Evolutionary conservation across 2,113 vertebrate species (phyloP).

Genomic region (Athene cunicularia): DNA sequence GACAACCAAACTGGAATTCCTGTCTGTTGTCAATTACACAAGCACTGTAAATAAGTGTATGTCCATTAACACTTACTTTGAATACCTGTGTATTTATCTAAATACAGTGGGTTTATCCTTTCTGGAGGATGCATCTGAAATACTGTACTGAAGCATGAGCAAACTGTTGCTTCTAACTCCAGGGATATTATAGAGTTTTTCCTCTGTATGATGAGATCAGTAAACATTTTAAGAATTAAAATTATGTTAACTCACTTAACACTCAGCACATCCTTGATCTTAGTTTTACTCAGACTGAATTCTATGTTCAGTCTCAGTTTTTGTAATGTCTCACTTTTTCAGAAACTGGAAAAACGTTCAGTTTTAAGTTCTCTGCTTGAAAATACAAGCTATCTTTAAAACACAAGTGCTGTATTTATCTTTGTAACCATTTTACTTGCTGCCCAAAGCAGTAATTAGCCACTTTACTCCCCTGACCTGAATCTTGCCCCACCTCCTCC

Average conservation of each 20-base stretch:
- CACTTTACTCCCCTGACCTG: background rate
- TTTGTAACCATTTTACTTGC: background rate
- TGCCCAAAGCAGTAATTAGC: background rate
- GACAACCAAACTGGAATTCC: background rate
- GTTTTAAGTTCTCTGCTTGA: background rate
- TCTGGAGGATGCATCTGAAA: background rate
- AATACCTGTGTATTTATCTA: background rate
- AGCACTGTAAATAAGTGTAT: background rate
- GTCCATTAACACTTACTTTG: background rate
- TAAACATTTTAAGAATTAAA: background rate
- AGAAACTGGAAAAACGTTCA: background rate
- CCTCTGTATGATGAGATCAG: background rate
- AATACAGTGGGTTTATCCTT: background rate
- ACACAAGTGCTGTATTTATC: background rate
- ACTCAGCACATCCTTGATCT: background rate
- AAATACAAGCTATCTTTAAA: background rate
- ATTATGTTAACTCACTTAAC: background rate
- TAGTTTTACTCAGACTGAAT: background rate
- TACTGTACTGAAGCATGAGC: background rate
- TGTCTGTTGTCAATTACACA: background rate
- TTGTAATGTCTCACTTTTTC: background rate
- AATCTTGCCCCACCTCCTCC: background rate
- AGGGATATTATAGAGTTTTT: background rate
- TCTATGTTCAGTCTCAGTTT: background rate
- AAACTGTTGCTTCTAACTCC: background rate